Conservation (phyloP, 2,888 invertebrate genomes). For the Harpalus rufipes region DNA sequence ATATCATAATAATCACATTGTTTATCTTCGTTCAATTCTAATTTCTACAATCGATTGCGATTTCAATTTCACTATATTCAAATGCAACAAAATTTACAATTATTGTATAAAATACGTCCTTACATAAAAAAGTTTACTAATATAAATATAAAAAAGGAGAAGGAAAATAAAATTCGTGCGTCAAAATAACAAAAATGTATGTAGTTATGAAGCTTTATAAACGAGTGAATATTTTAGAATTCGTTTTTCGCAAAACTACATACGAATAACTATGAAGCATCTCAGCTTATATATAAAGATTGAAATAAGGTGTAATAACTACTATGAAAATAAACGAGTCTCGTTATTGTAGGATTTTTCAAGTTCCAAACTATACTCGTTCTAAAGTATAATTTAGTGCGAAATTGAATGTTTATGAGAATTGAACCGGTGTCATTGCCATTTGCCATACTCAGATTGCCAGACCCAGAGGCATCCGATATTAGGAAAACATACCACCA, state of each 20-base stretch:
- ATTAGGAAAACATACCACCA: constrained; percentile 61
- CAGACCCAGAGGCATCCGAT: constrained; percentile 61
- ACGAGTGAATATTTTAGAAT: neutral
- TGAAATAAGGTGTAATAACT: constrained; percentile 6
- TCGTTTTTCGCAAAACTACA: constrained; percentile 15
- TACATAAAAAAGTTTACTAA: constrained; percentile 38
- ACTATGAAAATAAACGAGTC: constrained; percentile 30
- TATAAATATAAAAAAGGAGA: constrained; percentile 34
- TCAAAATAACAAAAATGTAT: neutral
- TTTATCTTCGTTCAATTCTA: constrained; percentile 7
- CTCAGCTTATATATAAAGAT: neutral
- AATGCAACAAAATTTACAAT: constrained; percentile 47
- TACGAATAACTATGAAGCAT: constrained; percentile 31
- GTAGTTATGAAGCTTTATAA: neutral
- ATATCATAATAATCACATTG: constrained; percentile 47
- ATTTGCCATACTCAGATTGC: neutral
- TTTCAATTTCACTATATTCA: constrained; percentile 47
- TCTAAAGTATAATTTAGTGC: no score
- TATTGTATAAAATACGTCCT: constrained; percentile 39
- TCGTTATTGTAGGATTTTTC: neutral
- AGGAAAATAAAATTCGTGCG: constrained; percentile 13
- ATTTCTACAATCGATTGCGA: neutral
- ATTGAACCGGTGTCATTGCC: neutral
- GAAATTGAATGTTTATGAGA: neutral
- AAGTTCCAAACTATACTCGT: neutral